A percentile compares a stretch with the other conserved stretches of the same genome.
Evolutionary conservation across 2,797 vertebrate genomes (phyloP).

Genomic region (Melanotaenia nigrans): DNA sequence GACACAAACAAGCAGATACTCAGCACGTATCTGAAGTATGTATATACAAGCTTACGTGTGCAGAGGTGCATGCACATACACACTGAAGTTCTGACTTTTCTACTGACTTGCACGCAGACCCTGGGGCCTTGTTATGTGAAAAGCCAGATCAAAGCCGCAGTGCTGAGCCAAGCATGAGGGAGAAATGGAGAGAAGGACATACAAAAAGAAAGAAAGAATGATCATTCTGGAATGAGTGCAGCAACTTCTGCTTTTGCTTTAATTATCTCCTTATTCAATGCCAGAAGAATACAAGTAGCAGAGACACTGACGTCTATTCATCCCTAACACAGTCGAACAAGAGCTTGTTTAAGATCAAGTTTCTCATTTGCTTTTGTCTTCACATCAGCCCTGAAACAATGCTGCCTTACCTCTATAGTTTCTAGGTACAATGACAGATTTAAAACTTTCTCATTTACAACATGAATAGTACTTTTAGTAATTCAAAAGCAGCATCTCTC

Average conservation of each 20-base stretch:
- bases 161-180: constrained; percentile 53
- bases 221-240: constrained; percentile 40
- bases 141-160: constrained; percentile 68
- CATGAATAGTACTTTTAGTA: not conserved
- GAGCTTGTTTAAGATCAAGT: constrained; percentile 36
- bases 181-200: constrained; percentile 39
- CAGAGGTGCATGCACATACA: constrained; percentile 8
- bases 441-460: not conserved
- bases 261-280: constrained; percentile 60
- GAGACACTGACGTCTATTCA: constrained; percentile 34
- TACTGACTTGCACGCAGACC: constrained; percentile 51
- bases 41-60: constrained; percentile 9
- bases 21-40: constrained; percentile 45
- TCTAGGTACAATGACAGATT: not conserved
- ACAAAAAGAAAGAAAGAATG: constrained; percentile 39
- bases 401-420: not conserved
- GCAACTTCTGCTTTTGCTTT: constrained; percentile 57
- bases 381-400: not conserved
- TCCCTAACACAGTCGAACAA: constrained; percentile 15
- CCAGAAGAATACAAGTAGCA: constrained; percentile 30
- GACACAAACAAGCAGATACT: constrained; percentile 50
- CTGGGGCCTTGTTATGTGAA: constrained; percentile 74
- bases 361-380: constrained; percentile 18
- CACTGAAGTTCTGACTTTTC: constrained; percentile 38
- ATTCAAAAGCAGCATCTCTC: not conserved